Conservation (phyloP, 2,888 invertebrate species). For the Amblyjoppa fuscipennis region DNA sequence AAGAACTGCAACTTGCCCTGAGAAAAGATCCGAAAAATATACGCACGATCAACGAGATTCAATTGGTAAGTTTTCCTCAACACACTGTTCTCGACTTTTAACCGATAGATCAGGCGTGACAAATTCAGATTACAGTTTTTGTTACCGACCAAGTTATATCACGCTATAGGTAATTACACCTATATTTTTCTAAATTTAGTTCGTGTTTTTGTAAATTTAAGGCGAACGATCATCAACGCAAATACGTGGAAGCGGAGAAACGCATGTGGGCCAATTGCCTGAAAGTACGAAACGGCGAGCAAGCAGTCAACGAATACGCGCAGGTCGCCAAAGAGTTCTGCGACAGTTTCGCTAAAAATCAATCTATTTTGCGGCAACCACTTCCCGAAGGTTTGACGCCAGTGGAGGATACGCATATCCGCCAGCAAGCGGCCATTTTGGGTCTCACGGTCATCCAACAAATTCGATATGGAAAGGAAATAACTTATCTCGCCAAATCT, state of each 20-base stretch:
- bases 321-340: conserved; percentile 85
- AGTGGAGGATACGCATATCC: conserved; percentile 85
- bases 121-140: neutral
- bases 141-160: neutral
- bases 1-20: conserved; percentile 86
- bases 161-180: neutral
- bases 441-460: conserved; percentile 84
- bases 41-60: conserved; percentile 87
- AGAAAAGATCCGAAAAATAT: conserved; percentile 86
- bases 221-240: conserved; percentile 78
- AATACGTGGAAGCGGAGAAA: conserved; percentile 80
- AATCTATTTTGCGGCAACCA: conserved; percentile 84
- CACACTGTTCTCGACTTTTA: neutral
- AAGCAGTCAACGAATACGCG: conserved; percentile 75
- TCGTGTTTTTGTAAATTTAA: conserved; percentile 49
- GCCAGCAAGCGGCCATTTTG: conserved; percentile 85
- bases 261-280: conserved; percentile 83
- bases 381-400: conserved; percentile 86
- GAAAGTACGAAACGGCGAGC: conserved; percentile 59
- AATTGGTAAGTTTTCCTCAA: conserved; percentile 80
- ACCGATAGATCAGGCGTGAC: neutral
- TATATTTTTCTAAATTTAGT: neutral
- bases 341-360: conserved; percentile 85
- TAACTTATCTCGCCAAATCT: conserved; percentile 70
- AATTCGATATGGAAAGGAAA: conserved; percentile 73